Evolutionary conservation across 2,797 vertebrate genomes (phyloP).

Genomic region (Acanthis flammea): DNA sequence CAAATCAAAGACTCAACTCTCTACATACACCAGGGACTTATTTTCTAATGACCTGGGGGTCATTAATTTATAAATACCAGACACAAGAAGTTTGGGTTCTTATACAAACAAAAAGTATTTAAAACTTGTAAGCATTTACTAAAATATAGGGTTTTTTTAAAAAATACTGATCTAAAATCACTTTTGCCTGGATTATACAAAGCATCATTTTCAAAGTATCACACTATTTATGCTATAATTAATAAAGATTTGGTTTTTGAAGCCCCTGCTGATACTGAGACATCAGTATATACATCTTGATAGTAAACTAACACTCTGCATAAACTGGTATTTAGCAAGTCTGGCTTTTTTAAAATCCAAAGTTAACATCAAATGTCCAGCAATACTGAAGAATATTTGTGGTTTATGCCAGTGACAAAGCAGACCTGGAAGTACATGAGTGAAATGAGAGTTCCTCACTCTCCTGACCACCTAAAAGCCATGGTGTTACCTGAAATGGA

Average conservation of each 20-base stretch:
- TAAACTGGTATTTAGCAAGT: neutral
- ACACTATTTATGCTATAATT: neutral
- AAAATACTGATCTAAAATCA: neutral
- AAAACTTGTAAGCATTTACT: neutral
- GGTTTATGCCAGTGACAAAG: neutral
- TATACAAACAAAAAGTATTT: neutral
- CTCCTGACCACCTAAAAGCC: accelerated
- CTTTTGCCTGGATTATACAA: neutral
- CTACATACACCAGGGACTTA: neutral
- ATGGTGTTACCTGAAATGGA: constrained; percentile 81
- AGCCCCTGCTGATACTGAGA: neutral
- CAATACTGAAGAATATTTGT: neutral
- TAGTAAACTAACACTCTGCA: neutral
- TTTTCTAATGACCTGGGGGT: neutral
- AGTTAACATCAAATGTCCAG: neutral
- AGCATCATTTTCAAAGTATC: neutral
- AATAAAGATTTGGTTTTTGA: neutral
- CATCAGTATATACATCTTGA: neutral
- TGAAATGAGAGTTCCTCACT: neutral
- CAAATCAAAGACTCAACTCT: neutral
- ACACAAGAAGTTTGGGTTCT: neutral
- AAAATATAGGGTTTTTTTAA: neutral
- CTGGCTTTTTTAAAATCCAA: neutral
- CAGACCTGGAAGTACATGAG: accelerated
- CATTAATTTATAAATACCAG: neutral